Evolutionary conservation across 2,888 invertebrate genomes (phyloP).

Genomic region (Dryomyza anilis): DNA sequence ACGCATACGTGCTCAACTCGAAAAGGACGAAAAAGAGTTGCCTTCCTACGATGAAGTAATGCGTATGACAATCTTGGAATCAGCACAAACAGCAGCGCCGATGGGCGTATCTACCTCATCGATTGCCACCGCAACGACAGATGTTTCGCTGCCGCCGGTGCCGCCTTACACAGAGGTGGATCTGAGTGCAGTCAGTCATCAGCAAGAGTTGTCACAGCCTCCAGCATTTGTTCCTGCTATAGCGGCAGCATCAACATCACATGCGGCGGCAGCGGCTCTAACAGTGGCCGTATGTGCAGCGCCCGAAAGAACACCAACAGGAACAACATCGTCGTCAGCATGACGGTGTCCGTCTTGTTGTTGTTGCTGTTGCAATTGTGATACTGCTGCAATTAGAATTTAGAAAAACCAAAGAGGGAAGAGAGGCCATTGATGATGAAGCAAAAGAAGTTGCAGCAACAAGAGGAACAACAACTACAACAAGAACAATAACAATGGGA

Average conservation of each 20-base stretch:
- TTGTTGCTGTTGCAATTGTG: neutral
- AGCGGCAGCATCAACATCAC: constrained; percentile 10
- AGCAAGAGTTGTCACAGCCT: constrained; percentile 12
- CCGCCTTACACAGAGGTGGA: constrained; percentile 10
- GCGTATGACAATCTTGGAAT: constrained; percentile 43
- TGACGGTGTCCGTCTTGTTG: constrained; percentile 12
- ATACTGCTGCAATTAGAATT: neutral
- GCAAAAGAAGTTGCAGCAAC: too few species aligned
- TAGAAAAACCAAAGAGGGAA: too few species aligned
- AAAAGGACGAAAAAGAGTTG: constrained; percentile 56
- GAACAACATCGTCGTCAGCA: constrained; percentile 12
- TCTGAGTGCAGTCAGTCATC: neutral
- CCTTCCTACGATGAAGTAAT: constrained; percentile 59
- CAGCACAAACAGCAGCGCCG: constrained; percentile 36
- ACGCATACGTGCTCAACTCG: constrained; percentile 48
- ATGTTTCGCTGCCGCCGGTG: neutral
- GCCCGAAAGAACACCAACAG: too few species aligned
- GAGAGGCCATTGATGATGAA: neutral
- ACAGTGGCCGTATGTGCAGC: too few species aligned
- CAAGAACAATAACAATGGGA: neutral
- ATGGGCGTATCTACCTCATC: constrained; percentile 21
- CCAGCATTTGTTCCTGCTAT: neutral
- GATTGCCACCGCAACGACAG: constrained; percentile 26
- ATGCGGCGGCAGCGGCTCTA: constrained; percentile 1
- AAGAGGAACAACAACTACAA: neutral